Evolutionary conservation across 2,113 vertebrate genomes (phyloP), one percentile per base, ranked within the genome.

Genomic region (Hymenochirus boettgeri): DNA sequence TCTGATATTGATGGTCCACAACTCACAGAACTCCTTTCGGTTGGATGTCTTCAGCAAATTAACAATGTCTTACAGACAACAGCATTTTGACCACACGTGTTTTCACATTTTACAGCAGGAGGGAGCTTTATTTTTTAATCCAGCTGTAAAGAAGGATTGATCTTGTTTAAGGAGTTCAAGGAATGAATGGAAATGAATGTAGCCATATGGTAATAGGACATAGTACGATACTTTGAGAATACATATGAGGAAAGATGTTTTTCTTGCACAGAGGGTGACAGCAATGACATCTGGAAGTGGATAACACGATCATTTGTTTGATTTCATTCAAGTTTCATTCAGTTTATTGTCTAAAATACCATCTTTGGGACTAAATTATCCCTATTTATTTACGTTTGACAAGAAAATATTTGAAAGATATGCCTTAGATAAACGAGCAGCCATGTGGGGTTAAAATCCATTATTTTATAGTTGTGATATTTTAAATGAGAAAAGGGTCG

Each of bases 281-380:
- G 25, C 17, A 24, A 35, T 27, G 31, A 65, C 63, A 66, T 66
- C 55, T 66, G 63, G 63, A 35, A 25, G 27, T 22, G 33, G 42
- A 57, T 51, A 66, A 66, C 48, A 46, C 15, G 13, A 33, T 48
- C 52, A 65, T 65, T 57, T 33, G 53, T 65, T 65, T 42, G 52
- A 19, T 55, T 64, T 23, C 27, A 56, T 56, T 24, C 26, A n/a
- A 55, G n/a, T n/a, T n/a, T n/a, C n/a, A 24, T 31, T 64, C 7
- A 9, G 21, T 27, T n/a, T 27, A 47, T 46, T 12, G 10, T 17
- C n/a, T 3, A 42, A 42, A 42, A 42, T 42, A 17, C 5, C 5
- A 6, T 42, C 39, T 42, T 42, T 42, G 13, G 39, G 39, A 42
- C 4, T 17, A 2, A 42, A 42, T 42, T 12, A 42, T 42, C 17